These are phyloP conservation scores for Artemia franciscana DNA, from an alignment of 1,140 invertebrate species.

Conservation along the genomic window DNA sequence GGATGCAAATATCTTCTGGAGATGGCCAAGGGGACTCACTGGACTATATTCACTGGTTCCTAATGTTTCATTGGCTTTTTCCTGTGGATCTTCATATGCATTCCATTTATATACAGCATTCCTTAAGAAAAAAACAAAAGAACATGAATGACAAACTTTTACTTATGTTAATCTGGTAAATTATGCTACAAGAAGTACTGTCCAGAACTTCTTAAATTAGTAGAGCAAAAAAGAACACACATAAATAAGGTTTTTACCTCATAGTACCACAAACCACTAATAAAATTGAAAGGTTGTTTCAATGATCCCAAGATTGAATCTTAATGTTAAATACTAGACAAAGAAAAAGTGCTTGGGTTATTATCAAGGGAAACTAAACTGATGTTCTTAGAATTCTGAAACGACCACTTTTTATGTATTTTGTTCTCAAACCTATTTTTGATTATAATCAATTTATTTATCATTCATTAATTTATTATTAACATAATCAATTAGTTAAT, in stretches of 20 bases:
- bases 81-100: conserved; percentile 26
- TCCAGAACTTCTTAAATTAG: too few relatives aligned
- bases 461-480: too few relatives aligned
- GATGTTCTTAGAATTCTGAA: too few relatives aligned
- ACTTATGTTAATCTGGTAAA: not conserved
- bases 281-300: not conserved
- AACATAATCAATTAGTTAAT: too few relatives aligned
- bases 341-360: too few relatives aligned
- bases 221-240: not conserved
- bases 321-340: too few relatives aligned
- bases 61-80: conserved; percentile 18
- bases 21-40: conserved; percentile 27
- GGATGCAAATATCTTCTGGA: conserved; percentile 40
- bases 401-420: too few relatives aligned
- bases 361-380: too few relatives aligned
- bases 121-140: conserved; percentile 20
- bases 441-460: too few relatives aligned
- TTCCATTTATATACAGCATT: conserved; percentile 37
- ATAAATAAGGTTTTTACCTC: not conserved
- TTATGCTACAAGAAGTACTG: not conserved
- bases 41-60: conserved; percentile 20
- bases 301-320: not conserved
- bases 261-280: not conserved
- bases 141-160: too few relatives aligned
- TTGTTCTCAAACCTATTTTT: too few relatives aligned